A percentile compares a stretch with the other conserved stretches of the same genome.
These are phyloP conservation scores for Brachynemurus nebulosus DNA, from an alignment of 2,888 invertebrate genomes.

Conservation along the genomic window DNA sequence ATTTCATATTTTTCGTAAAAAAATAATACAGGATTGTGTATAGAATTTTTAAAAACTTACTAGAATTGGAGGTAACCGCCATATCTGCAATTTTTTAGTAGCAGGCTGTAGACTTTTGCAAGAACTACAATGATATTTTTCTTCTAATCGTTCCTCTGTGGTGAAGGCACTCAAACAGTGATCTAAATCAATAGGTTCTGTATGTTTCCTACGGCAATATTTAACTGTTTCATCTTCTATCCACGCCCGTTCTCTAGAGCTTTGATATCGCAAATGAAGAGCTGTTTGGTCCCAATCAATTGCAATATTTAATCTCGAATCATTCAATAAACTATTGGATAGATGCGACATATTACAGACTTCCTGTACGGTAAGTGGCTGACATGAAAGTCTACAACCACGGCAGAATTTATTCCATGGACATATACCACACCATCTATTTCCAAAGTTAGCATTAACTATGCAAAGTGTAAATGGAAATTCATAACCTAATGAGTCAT, in stretches of 20 bases:
- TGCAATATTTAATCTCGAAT: constrained; percentile 43
- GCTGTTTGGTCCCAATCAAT: constrained; percentile 95
- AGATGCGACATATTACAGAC: constrained; percentile 19
- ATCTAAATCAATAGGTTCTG: constrained; percentile 71
- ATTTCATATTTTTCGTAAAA: too few relatives aligned
- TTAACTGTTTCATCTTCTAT: constrained; percentile 62
- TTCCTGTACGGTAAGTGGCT: constrained; percentile 37
- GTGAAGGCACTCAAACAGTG: constrained; percentile 82
- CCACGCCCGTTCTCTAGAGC: constrained; percentile 60
- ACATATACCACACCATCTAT: constrained; percentile 60
- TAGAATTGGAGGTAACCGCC: constrained; percentile 79
- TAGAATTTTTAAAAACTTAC: constrained; percentile 41
- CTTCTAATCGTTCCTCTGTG: constrained; percentile 70
- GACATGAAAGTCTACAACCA: constrained; percentile 69
- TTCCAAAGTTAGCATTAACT: constrained; percentile 47
- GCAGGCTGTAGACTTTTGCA: constrained; percentile 76
- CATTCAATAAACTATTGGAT: constrained; percentile 17
- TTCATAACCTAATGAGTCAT: constrained; percentile 83
- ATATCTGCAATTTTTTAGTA: constrained; percentile 81
- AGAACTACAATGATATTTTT: constrained; percentile 72
- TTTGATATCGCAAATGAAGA: constrained; percentile 76
- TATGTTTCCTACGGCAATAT: constrained; percentile 52
- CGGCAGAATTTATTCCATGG: constrained; percentile 73
- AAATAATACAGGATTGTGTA: too few relatives aligned
- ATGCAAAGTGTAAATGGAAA: constrained; percentile 81